These are phyloP conservation scores for Parasteatoda tepidariorum DNA, from an alignment of 1,140 invertebrate species.

Conservation along the genomic window DNA sequence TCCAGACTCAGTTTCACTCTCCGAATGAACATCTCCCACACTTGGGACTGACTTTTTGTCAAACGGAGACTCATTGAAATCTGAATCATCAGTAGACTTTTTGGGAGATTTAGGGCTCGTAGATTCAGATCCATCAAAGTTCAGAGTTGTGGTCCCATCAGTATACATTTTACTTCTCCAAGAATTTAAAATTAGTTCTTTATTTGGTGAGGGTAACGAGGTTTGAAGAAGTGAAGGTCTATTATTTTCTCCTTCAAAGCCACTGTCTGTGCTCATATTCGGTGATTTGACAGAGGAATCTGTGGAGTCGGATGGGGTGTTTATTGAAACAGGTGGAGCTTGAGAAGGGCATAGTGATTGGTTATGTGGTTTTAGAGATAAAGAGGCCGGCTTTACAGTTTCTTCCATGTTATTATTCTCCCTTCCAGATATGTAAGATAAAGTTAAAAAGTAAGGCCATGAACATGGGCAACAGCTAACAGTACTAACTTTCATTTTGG, in stretches of 20 bases:
- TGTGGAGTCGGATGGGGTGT: slow-evolving; percentile 52
- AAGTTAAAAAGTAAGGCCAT: slow-evolving; percentile 61
- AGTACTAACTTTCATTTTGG: slow-evolving; percentile 61
- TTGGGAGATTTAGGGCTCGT: slow-evolving; percentile 57
- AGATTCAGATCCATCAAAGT: slow-evolving; percentile 50
- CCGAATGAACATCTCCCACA: slow-evolving; percentile 52
- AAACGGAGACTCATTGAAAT: slow-evolving; percentile 60
- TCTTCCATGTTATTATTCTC: slow-evolving; percentile 57
- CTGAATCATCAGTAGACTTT: slow-evolving; percentile 60
- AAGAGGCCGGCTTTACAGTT: slow-evolving; percentile 53
- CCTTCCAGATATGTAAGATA: slow-evolving; percentile 61
- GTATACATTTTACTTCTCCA: slow-evolving; percentile 58
- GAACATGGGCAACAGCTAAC: slow-evolving; percentile 59
- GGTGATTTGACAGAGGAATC: slow-evolving; percentile 60
- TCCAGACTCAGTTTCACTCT: slow-evolving; percentile 56
- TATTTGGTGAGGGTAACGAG: slow-evolving; percentile 44
- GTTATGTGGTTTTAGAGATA: slow-evolving; percentile 41
- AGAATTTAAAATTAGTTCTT: slow-evolving; percentile 48
- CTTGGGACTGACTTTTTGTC: slow-evolving; percentile 60
- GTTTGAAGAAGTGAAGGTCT: slow-evolving; percentile 54
- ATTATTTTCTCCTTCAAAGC: slow-evolving; percentile 61
- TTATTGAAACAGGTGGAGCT: slow-evolving; percentile 37
- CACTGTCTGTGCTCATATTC: slow-evolving; percentile 62
- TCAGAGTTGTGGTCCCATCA: slow-evolving; percentile 41
- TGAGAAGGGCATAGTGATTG: slow-evolving; percentile 47